Evolutionary conservation across 2,797 vertebrate genomes (phyloP).

Genomic region (Picus viridis): DNA sequence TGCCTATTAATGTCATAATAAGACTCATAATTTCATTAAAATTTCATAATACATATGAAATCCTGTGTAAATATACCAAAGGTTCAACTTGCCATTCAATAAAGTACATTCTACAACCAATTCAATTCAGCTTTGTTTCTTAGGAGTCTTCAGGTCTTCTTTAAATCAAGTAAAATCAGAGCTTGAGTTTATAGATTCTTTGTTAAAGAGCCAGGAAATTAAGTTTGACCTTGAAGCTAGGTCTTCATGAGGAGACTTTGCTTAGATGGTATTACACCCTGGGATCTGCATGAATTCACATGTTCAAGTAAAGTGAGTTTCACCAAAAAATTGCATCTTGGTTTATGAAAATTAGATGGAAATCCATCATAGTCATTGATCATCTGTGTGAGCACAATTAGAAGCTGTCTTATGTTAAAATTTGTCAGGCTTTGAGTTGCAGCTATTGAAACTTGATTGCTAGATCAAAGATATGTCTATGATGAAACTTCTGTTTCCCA

Average conservation of each 20-base stretch:
- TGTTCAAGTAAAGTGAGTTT: not conserved
- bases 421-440: slow-evolving; percentile 14
- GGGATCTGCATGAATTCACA: not conserved
- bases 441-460: slow-evolving; percentile 9
- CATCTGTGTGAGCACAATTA: not conserved
- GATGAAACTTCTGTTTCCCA: slow-evolving; percentile 36
- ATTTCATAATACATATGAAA: not conserved
- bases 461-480: slow-evolving; percentile 56
- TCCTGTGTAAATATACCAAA: not conserved
- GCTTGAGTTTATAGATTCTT: not conserved
- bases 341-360: not conserved
- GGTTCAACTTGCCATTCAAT: not conserved
- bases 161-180: not conserved
- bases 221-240: not conserved
- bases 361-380: not conserved
- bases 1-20: not conserved
- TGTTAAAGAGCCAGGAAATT: not conserved
- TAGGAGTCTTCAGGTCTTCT: not conserved
- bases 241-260: not conserved
- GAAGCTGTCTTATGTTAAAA: not conserved
- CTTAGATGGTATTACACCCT: not conserved
- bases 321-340: not conserved
- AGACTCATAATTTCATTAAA: not conserved
- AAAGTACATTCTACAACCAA: not conserved
- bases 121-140: not conserved